Evolutionary conservation across 2,888 invertebrate species (phyloP).

Genomic region (Eupithecia exiguata): DNA sequence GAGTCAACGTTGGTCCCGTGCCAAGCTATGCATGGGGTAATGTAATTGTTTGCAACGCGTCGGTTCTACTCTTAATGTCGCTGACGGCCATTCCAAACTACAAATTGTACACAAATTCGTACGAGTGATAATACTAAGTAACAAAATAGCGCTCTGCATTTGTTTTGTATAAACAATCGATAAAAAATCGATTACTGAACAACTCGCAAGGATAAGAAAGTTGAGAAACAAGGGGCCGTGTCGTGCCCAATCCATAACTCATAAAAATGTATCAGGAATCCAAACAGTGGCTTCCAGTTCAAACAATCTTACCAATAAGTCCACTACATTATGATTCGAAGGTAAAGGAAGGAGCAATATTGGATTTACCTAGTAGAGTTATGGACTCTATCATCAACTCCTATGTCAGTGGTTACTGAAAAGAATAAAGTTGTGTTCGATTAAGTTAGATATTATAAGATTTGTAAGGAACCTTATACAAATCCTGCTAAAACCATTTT

Average conservation of each 20-base stretch:
- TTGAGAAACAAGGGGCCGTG: constrained; percentile 64
- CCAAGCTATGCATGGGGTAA: constrained; percentile 73
- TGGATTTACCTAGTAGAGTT: constrained; percentile 2
- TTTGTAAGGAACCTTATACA: not conserved
- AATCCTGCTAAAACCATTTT: not conserved
- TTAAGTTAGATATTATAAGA: not conserved
- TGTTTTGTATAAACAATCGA: constrained; percentile 3
- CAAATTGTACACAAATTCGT: constrained; percentile 28
- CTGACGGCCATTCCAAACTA: constrained; percentile 28
- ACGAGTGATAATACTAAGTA: not conserved
- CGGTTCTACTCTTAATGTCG: constrained; percentile 29
- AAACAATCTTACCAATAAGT: constrained; percentile 60
- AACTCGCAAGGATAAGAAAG: constrained; percentile 42
- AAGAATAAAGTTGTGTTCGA: not conserved
- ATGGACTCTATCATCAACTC: not conserved
- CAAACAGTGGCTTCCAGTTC: constrained; percentile 64
- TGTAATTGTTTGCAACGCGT: constrained; percentile 68
- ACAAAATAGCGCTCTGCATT: not conserved
- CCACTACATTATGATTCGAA: constrained; percentile 43
- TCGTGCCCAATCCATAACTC: constrained; percentile 78
- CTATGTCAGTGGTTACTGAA: not conserved
- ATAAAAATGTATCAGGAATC: constrained; percentile 76
- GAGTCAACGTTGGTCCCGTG: constrained; percentile 71
- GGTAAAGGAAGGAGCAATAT: constrained; percentile 35
- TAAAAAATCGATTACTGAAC: constrained; percentile 16